These are phyloP conservation scores for Pediacus dermestoides DNA, from an alignment of 2,888 invertebrate species.

Conservation along the genomic window DNA sequence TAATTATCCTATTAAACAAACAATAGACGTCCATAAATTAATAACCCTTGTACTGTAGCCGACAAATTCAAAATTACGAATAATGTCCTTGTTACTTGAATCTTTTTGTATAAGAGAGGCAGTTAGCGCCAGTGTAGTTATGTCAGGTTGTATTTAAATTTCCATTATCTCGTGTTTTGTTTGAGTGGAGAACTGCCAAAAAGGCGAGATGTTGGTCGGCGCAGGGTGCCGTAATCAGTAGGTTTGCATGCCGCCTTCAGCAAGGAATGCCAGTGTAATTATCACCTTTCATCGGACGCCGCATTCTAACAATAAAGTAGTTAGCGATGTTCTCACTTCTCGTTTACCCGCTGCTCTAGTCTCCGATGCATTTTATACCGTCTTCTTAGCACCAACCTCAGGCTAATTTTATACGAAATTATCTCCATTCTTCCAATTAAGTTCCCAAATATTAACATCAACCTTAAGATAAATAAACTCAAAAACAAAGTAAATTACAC, in stretches of 20 bases:
- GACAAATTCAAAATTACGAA: background rate
- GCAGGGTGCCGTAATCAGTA: conserved; percentile 24
- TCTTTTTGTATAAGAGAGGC: background rate
- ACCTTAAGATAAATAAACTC: conserved; percentile 6
- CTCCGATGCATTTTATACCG: too few relatives aligned
- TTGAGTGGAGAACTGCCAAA: conserved; percentile 22
- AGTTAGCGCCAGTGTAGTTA: background rate
- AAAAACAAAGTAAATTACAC: background rate
- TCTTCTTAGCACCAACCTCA: too few relatives aligned
- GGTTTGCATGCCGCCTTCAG: conserved; percentile 28
- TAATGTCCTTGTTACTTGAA: background rate
- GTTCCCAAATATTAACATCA: conserved; percentile 4
- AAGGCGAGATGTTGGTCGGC: conserved; percentile 27
- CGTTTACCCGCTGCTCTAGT: too few relatives aligned
- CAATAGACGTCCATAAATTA: too few relatives aligned
- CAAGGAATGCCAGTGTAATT: conserved; percentile 27
- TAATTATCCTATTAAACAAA: background rate
- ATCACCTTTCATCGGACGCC: conserved; percentile 30
- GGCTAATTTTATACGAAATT: conserved; percentile 8
- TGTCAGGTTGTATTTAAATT: conserved; percentile 23
- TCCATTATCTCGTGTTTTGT: conserved; percentile 23
- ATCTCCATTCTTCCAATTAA: conserved; percentile 7
- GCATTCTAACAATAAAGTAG: conserved; percentile 28
- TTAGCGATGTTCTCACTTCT: conserved; percentile 18
- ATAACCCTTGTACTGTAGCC: background rate